Evolutionary conservation across 2,888 invertebrate species (phyloP).

Genomic region (Tridacna crocea): DNA sequence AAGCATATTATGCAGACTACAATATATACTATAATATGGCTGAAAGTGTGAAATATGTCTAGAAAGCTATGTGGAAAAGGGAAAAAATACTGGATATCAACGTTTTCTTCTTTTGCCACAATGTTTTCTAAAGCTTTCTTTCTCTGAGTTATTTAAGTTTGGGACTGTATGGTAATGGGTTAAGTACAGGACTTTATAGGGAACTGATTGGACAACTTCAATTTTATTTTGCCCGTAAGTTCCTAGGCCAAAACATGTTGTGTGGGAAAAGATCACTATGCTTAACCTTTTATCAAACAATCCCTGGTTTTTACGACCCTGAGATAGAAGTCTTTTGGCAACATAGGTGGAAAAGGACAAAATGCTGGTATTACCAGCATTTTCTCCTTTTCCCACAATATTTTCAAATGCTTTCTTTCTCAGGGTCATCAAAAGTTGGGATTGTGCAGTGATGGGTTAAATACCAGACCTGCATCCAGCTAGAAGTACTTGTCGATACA

Average conservation of each 20-base stretch:
- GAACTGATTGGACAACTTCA: too few relatives aligned
- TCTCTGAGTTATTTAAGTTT: neutral
- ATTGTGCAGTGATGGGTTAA: neutral
- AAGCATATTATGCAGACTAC: neutral
- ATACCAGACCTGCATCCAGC: constrained; percentile 94
- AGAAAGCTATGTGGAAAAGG: neutral
- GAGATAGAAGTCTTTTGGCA: too few relatives aligned
- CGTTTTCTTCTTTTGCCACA: neutral
- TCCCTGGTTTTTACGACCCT: too few relatives aligned
- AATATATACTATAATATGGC: neutral
- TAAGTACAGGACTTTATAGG: too few relatives aligned
- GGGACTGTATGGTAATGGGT: too few relatives aligned
- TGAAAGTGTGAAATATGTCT: neutral
- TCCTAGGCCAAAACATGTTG: too few relatives aligned
- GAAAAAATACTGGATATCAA: neutral
- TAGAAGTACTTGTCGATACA: constrained; percentile 98
- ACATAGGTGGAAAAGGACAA: neutral
- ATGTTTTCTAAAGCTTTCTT: neutral
- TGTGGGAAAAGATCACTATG: too few relatives aligned
- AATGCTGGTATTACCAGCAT: neutral
- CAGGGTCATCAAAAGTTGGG: neutral
- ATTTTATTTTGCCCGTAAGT: too few relatives aligned
- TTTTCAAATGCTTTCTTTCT: neutral
- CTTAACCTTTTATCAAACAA: too few relatives aligned
- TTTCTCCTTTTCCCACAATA: neutral